These are phyloP conservation scores for Myripristis jacobus DNA, from an alignment of 2,797 vertebrate species.

Conservation along the genomic window DNA sequence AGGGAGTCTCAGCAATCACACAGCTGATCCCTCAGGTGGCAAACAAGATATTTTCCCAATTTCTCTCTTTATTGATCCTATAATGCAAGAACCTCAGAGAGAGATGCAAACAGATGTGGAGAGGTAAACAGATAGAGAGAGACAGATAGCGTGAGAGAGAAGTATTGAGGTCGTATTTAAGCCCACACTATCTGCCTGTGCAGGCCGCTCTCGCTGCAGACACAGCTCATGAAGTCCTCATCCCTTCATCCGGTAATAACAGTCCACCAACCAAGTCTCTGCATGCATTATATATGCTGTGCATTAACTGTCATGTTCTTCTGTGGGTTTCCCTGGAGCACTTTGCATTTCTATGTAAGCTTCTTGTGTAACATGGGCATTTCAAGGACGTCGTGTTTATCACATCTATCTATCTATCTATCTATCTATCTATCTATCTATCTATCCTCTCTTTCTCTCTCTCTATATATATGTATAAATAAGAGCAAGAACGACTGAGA, in stretches of 20 bases:
- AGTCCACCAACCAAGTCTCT: neutral
- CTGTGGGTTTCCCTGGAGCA: neutral
- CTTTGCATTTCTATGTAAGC: conserved; percentile 29
- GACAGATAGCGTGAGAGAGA: neutral
- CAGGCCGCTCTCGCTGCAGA: neutral
- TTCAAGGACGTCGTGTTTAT: conserved; percentile 79
- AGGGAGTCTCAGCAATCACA: conserved; percentile 13
- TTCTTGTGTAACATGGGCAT: conserved; percentile 41
- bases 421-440: too few species aligned
- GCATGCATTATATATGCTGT: neutral
- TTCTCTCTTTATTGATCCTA: conserved; percentile 55
- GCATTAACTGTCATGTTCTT: neutral
- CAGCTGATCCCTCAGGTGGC: conserved; percentile 39
- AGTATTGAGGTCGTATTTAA: neutral
- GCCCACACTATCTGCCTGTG: neutral
- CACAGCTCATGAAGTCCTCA: neutral
- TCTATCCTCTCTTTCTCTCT: too few species aligned
- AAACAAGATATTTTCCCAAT: conserved; percentile 51
- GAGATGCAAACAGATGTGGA: neutral
- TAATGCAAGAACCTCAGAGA: conserved; percentile 10
- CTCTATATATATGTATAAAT: too few species aligned
- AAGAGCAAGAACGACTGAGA: conserved; percentile 13
- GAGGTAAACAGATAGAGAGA: neutral
- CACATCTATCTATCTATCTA: too few species aligned
- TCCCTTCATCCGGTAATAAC: neutral